Evolutionary conservation across 2,113 vertebrate species (phyloP), one percentile per base, ranked within the genome.

Genomic region (Dasypus novemcinctus): DNA sequence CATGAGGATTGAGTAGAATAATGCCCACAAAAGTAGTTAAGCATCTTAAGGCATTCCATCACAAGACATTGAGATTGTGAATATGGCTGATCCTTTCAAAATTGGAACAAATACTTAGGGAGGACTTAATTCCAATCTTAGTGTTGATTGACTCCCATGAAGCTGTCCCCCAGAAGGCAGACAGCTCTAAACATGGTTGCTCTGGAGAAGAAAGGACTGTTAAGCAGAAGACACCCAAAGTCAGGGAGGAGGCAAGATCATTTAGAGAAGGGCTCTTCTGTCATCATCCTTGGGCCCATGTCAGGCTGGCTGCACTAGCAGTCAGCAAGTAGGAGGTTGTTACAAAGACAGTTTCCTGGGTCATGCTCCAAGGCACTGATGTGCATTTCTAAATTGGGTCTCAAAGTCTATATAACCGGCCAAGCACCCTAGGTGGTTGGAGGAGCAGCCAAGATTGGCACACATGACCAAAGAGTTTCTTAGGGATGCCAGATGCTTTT

Each of bases 351-450:
- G n/a, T 52, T 52, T 78, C 66, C 5, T 43, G 57, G 23, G 5
- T 21, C 41, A 23, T 5, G 12, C 5, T 8, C 31, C 43, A 69
- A 72, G 33, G 27, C 12, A 43, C 20, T 20, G 9, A 5, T 10
- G 54, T n/a, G 8, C 38, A 49, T 21, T 10, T 64, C 20, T 33
- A 1, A 79, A 63, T 68, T 52, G 21, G 14, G 14, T 43, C 78
- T 14, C 57, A 38, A 59, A 69, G 64, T 69, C 27, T 63, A 31
- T 31, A 59, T 23, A 18, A 75, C 68, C 78, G 87, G 79, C 7
- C 7, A 81, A 93, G 21, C 49, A 81, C 87, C 54, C 36, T 23
- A 80, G 38, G 29, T 86, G 57, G 80, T 68, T 72, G 41, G 31
- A 78, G 54, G 3, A 88, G 15, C 14, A 71, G 23, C 31, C 43